Conservation (phyloP, 2,797 vertebrate genomes). For the Falco peregrinus region DNA sequence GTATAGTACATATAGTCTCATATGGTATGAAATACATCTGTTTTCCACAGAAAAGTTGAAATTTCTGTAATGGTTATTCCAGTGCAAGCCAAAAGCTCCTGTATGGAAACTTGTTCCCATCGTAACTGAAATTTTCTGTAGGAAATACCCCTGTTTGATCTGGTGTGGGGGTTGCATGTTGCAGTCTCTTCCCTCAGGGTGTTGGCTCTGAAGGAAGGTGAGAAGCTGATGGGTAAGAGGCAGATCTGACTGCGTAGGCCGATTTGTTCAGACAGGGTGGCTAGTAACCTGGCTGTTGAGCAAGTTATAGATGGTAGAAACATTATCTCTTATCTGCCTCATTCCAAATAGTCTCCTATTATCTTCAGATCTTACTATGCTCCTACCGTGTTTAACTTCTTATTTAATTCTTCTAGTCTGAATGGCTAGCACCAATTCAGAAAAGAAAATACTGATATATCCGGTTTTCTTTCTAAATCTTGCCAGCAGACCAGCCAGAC, state of each 20-base stretch:
- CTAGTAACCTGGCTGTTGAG: neutral
- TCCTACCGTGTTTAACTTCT: neutral
- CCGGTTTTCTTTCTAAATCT: neutral
- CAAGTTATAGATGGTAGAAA: neutral
- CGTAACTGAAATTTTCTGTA: neutral
- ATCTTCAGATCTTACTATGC: neutral
- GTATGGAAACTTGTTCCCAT: neutral
- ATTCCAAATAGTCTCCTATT: neutral
- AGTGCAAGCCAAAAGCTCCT: neutral
- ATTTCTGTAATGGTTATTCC: neutral
- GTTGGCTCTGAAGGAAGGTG: neutral
- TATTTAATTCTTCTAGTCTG: neutral
- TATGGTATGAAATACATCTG: neutral
- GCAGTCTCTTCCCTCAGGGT: neutral
- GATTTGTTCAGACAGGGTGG: neutral
- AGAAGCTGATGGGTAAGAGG: neutral
- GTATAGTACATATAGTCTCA: neutral
- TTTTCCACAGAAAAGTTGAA: neutral
- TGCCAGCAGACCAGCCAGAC: neutral
- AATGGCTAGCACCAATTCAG: neutral
- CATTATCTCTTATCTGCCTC: neutral
- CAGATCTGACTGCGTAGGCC: neutral
- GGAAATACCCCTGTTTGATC: neutral
- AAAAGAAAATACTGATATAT: neutral
- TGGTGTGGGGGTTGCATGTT: neutral